Conservation (phyloP, 2,113 vertebrate genomes). For the Heterochromis multidens region DNA sequence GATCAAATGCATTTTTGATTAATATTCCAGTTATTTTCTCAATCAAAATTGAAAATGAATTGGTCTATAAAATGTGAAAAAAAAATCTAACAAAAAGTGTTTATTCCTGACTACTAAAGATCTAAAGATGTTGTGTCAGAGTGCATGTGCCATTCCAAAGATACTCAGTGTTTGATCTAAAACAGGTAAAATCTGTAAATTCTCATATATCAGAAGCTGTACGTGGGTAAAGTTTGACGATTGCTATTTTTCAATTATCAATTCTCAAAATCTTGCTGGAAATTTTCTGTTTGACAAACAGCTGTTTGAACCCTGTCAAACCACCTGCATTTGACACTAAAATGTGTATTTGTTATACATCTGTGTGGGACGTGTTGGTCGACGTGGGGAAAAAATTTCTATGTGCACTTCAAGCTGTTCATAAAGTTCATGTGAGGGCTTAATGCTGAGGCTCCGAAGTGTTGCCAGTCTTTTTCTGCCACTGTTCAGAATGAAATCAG, state of each 20-base stretch:
- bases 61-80: neutral
- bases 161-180: neutral
- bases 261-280: too few species aligned
- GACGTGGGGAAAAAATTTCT: neutral
- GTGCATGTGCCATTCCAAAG: neutral
- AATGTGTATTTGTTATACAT: neutral
- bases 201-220: neutral
- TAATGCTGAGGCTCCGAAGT: neutral
- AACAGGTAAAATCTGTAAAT: neutral
- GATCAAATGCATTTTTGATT: neutral
- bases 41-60: neutral
- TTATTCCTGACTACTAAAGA: neutral
- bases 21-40: neutral
- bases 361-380: neutral
- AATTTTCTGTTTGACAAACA: too few species aligned
- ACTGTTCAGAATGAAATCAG: neutral
- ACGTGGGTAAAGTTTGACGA: neutral
- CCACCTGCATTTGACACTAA: neutral
- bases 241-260: neutral
- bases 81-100: neutral
- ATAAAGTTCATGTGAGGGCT: constrained; percentile 12
- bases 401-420: neutral
- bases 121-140: neutral
- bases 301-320: neutral
- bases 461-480: neutral